phyloP scores from a whole-genome alignment of 1,140 invertebrate species.

The Panulirus ornatus region DNA sequence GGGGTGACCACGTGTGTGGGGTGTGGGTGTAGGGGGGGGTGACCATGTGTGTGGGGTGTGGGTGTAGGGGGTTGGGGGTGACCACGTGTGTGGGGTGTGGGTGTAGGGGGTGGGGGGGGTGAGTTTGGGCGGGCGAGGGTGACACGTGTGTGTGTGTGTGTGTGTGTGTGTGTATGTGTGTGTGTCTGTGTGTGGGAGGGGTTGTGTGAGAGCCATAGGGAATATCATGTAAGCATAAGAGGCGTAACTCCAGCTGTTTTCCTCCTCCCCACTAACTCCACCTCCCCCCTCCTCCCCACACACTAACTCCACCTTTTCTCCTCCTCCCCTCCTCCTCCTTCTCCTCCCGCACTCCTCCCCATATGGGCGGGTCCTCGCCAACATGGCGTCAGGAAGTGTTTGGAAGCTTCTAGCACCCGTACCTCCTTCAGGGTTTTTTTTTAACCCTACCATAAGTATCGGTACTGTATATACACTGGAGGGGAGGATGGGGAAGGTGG shows the following conservation, averaged over 20 bases:
- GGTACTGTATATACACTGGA: too few species aligned
- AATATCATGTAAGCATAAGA: too few species aligned
- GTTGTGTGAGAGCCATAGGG: too few species aligned
- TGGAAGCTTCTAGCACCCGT: too few species aligned
- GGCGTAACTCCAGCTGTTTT: too few species aligned
- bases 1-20: not conserved
- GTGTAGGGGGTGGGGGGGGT: not conserved
- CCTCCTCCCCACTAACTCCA: not conserved
- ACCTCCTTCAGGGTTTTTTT: too few species aligned
- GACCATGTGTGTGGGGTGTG: conserved; percentile 1
- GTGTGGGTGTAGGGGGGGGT: not conserved
- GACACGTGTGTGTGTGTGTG: conserved; percentile 24
- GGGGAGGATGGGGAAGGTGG: too few species aligned
- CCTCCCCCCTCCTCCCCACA: not conserved
- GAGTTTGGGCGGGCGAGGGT: not conserved
- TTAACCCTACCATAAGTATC: too few species aligned
- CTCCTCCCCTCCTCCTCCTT: conserved; percentile 15
- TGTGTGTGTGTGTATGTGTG: conserved; percentile 18
- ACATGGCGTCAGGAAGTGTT: too few species aligned
- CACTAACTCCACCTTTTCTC: not conserved
- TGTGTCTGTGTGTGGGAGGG: not conserved
- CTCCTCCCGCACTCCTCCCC: not conserved
- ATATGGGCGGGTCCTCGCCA: too few species aligned
- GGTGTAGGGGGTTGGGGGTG: not conserved
- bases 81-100: not conserved